phyloP scores from a whole-genome alignment of 2,797 vertebrate genomes.

The Clarias laeviceps region DNA sequence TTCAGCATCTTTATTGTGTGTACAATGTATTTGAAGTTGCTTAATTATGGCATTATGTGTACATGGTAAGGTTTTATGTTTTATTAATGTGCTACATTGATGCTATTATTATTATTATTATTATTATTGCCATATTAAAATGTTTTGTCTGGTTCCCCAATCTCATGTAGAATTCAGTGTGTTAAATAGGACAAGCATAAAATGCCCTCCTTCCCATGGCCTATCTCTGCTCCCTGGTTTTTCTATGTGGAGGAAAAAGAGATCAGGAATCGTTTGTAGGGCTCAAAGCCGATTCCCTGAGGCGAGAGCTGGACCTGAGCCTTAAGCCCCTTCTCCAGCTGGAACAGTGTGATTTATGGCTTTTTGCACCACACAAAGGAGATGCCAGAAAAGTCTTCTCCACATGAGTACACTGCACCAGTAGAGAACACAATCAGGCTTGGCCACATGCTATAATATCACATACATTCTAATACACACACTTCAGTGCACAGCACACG shows the following conservation, averaged over 20 bases:
- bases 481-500: slow-evolving; percentile 13
- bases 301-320: slow-evolving; percentile 67
- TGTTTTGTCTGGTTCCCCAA: not conserved
- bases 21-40: not conserved
- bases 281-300: slow-evolving; percentile 67
- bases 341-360: slow-evolving; percentile 76
- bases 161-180: slow-evolving; percentile 15
- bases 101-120: not conserved
- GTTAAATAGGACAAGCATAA: slow-evolving; percentile 73
- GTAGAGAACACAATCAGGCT: slow-evolving; percentile 57
- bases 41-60: not conserved
- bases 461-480: slow-evolving; percentile 14
- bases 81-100: not conserved
- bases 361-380: slow-evolving; percentile 72
- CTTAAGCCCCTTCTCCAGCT: slow-evolving; percentile 67
- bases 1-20: not conserved
- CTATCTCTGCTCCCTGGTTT: slow-evolving; percentile 66
- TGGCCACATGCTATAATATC: slow-evolving; percentile 18
- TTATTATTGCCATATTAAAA: not conserved
- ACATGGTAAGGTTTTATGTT: not conserved
- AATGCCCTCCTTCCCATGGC: slow-evolving; percentile 73
- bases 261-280: slow-evolving; percentile 69
- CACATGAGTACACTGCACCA: slow-evolving; percentile 75
- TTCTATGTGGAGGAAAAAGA: slow-evolving; percentile 59
- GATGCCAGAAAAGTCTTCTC: slow-evolving; percentile 73